These are phyloP conservation scores for Paracyclopina nana DNA, from an alignment of 1,140 invertebrate genomes.

Conservation along the genomic window DNA sequence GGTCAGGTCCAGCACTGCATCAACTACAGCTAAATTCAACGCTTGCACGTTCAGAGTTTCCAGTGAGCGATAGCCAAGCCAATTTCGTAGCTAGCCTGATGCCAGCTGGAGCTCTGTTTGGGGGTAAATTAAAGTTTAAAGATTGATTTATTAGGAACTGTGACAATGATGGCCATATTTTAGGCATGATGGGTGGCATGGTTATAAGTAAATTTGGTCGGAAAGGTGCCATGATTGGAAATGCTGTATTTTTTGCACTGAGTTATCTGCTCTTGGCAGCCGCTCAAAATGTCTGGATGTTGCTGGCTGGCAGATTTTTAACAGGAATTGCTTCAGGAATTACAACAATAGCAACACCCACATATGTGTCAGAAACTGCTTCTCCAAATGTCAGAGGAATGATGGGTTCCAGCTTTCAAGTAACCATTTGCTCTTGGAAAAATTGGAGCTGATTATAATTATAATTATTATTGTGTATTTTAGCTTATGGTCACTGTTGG, in stretches of 20 bases:
- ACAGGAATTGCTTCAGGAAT: constrained; percentile 11
- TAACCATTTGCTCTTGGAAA: too few species aligned
- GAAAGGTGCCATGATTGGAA: background rate
- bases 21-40: too few species aligned
- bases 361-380: constrained; percentile 15
- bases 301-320: constrained; percentile 5
- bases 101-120: background rate
- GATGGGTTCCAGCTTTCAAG: constrained; percentile 7
- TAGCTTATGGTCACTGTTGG: constrained; percentile 13
- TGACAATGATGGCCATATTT: too few species aligned
- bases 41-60: too few species aligned
- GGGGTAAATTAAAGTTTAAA: background rate
- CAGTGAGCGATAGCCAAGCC: background rate
- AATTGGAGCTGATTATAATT: too few species aligned
- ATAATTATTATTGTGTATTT: too few species aligned
- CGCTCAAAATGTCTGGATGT: background rate
- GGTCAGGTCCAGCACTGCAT: background rate
- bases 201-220: background rate
- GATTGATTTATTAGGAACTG: too few species aligned
- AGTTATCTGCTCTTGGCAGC: background rate
- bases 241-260: background rate
- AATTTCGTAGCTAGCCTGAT: background rate
- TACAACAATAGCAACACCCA: background rate
- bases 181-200: background rate
- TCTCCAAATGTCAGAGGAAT: constrained; percentile 7